Percentiles rank a stretch among this genome's conserved stretches.
Evolutionary conservation across 2,113 vertebrate genomes (phyloP).

Genomic region (Crocuta crocuta): DNA sequence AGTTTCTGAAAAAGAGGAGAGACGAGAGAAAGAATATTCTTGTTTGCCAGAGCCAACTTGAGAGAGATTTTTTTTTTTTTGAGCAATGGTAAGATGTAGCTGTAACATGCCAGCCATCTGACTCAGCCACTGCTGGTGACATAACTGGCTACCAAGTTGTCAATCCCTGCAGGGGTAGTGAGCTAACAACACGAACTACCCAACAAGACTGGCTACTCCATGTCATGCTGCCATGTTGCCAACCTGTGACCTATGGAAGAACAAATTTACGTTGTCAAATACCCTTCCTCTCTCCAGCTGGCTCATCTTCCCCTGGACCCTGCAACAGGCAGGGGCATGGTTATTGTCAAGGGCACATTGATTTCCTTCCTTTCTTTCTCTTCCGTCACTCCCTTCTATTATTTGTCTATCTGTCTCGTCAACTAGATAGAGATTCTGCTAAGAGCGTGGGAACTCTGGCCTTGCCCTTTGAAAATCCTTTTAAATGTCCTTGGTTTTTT

Average conservation of each 20-base stretch:
- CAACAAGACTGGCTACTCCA: not conserved
- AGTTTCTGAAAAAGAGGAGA: slow-evolving; percentile 15
- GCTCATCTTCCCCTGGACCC: not conserved
- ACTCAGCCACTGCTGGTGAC: not conserved
- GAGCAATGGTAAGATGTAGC: not conserved
- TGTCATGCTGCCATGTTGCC: not conserved
- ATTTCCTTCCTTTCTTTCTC: not conserved
- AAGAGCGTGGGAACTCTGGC: not conserved
- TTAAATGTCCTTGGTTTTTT: not conserved
- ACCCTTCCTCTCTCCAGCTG: not conserved
- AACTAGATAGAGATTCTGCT: not conserved
- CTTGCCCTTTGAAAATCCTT: not conserved
- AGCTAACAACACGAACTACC: not conserved
- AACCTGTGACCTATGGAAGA: not conserved
- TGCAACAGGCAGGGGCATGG: not conserved
- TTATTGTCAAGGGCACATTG: not conserved
- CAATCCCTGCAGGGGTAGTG: not conserved
- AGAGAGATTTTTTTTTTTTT: not conserved
- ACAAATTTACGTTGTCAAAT: not conserved
- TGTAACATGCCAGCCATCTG: not conserved
- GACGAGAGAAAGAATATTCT: not conserved
- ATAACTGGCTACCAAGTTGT: not conserved
- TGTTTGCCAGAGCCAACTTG: not conserved
- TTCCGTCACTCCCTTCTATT: not conserved
- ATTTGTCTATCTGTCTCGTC: not conserved